These are phyloP conservation scores for Atopsyche davidsoni DNA, from an alignment of 1,140 invertebrate genomes.

Conservation along the genomic window DNA sequence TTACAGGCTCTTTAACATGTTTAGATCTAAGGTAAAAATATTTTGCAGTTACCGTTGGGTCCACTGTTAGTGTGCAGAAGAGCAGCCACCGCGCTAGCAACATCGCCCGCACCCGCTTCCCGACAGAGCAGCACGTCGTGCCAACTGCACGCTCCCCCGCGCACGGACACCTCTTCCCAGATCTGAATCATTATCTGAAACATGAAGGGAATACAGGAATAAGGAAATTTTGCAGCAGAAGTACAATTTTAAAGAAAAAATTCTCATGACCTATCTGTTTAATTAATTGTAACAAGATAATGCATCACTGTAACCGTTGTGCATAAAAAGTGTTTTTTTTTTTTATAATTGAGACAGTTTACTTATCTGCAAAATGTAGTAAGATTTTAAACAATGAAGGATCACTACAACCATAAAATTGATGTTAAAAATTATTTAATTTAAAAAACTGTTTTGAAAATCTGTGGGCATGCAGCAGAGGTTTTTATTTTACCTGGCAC, in stretches of 20 bases:
- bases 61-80: conserved; percentile 17
- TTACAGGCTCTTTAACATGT: no score
- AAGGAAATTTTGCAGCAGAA: no score
- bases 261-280: no score
- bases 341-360: no score
- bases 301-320: no score
- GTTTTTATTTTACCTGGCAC: conserved; percentile 59
- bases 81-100: conserved; percentile 26
- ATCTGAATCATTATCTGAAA: conserved; percentile 56
- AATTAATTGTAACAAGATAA: no score
- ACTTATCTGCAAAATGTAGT: no score
- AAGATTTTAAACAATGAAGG: no score
- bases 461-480: not conserved
- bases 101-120: conserved; percentile 24
- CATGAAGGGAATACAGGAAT: conserved; percentile 10
- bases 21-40: no score
- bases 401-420: not conserved
- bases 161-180: conserved; percentile 42
- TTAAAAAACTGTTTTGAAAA: conserved; percentile 4
- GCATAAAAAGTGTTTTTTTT: no score
- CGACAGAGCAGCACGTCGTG: conserved; percentile 36
- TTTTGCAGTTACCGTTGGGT: conserved; percentile 16
- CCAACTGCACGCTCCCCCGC: conserved; percentile 39
- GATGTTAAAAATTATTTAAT: not conserved
- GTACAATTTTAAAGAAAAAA: no score